Conservation (phyloP, 2,888 invertebrate species). For the Polyommatus icarus region DNA sequence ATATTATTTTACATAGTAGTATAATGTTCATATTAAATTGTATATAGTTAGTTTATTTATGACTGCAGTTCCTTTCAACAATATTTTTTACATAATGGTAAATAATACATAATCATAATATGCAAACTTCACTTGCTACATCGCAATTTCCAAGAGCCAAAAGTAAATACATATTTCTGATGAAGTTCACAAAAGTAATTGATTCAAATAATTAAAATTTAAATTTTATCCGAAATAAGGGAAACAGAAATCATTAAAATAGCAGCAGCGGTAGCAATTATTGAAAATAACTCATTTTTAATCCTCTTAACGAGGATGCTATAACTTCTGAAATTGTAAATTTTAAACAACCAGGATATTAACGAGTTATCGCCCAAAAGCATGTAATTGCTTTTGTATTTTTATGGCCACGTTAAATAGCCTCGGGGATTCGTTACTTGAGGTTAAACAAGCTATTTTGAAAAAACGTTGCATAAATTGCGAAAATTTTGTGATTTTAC, state of each 20-base stretch:
- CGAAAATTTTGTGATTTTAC: too few relatives aligned
- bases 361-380: constrained; percentile 10
- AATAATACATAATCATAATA: background rate
- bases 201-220: constrained; percentile 18
- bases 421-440: background rate
- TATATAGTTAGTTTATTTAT: too few relatives aligned
- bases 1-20: too few relatives aligned
- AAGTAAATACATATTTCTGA: background rate
- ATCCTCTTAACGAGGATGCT: constrained; percentile 28
- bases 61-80: too few relatives aligned
- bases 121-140: background rate
- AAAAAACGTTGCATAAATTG: too few relatives aligned
- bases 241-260: constrained; percentile 28
- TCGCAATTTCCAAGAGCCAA: background rate
- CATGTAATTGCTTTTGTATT: constrained; percentile 21
- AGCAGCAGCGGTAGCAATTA: constrained; percentile 19
- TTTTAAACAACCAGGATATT: constrained; percentile 10
- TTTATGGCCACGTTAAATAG: background rate
- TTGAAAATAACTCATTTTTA: constrained; percentile 31
- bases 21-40: too few relatives aligned
- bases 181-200: background rate
- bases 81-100: too few relatives aligned
- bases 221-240: background rate
- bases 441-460: too few relatives aligned
- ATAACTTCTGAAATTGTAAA: constrained; percentile 27